These are phyloP conservation scores for Aspidapion aeneum DNA, from an alignment of 2,888 invertebrate genomes.

Conservation along the genomic window DNA sequence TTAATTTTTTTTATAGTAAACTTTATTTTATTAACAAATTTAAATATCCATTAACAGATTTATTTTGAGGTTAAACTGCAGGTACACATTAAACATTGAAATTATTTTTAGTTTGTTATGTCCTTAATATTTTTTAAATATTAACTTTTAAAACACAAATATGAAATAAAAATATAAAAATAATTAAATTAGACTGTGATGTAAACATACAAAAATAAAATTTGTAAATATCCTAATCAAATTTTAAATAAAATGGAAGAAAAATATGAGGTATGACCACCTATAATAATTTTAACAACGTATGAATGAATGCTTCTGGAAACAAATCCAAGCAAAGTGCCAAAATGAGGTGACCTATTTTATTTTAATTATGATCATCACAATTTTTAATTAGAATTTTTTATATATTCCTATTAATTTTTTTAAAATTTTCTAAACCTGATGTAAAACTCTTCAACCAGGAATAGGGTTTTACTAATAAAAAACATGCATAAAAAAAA, in stretches of 20 bases:
- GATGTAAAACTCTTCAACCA: no score
- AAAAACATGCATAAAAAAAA: no score
- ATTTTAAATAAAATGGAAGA: background rate
- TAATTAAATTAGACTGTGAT: no score
- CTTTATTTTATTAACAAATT: background rate
- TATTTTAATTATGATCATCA: slow-evolving; percentile 26
- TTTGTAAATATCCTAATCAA: background rate
- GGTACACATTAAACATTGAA: background rate
- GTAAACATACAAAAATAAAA: background rate
- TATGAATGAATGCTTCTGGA: background rate
- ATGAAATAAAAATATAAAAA: no score
- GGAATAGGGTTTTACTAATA: no score
- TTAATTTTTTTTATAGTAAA: background rate
- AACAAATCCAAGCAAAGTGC: background rate
- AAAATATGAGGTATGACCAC: background rate
- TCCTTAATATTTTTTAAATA: no score
- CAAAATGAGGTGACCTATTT: background rate
- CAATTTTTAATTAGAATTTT: slow-evolving; percentile 24
- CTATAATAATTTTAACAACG: background rate
- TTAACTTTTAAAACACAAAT: no score
- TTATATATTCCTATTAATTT: slow-evolving; percentile 20
- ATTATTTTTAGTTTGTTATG: no score
- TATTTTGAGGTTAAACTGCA: background rate
- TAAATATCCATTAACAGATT: background rate
- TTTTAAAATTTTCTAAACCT: background rate